A percentile compares a stretch with the other conserved stretches of the same genome.
phyloP scores from a whole-genome alignment of 2,888 invertebrate genomes.

The Panzeria rudis region DNA sequence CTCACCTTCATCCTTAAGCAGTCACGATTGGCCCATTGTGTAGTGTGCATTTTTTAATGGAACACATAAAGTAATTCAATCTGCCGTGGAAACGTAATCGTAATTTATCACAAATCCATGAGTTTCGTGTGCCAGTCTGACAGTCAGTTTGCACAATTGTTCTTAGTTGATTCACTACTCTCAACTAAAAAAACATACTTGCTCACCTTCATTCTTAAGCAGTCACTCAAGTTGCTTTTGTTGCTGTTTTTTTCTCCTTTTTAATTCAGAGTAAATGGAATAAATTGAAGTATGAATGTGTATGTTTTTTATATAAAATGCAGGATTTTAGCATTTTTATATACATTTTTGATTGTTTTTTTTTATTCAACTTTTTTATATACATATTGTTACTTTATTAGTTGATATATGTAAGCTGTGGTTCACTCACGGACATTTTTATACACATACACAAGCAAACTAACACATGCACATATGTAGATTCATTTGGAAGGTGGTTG shows the following conservation, averaged over 20 bases:
- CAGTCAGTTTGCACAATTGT: conserved; percentile 19
- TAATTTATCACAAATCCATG: conserved; percentile 17
- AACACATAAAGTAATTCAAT: too few species aligned
- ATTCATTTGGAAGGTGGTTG: conserved; percentile 62
- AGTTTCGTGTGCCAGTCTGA: conserved; percentile 67
- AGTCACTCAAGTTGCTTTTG: conserved; percentile 25
- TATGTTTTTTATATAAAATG: neutral
- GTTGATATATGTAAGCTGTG: conserved; percentile 60
- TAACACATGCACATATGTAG: neutral
- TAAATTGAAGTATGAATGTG: conserved; percentile 12
- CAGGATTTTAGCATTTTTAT: conserved; percentile 54
- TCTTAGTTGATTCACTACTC: conserved; percentile 7
- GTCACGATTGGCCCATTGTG: too few species aligned
- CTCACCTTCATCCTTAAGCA: conserved; percentile 54
- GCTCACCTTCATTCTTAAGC: conserved; percentile 53
- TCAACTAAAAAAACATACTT: conserved; percentile 4
- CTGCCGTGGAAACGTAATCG: neutral
- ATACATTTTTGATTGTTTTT: conserved; percentile 28
- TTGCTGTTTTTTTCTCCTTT: neutral
- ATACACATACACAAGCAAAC: neutral
- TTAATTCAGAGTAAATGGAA: conserved; percentile 33
- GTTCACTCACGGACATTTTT: conserved; percentile 14
- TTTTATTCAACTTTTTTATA: conserved; percentile 5
- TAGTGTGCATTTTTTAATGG: too few species aligned
- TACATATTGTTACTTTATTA: conserved; percentile 66